Percentiles rank a stretch among this genome's conserved stretches.
Evolutionary conservation across 2,113 vertebrate genomes (phyloP).

Genomic region (Podocnemis expansa): DNA sequence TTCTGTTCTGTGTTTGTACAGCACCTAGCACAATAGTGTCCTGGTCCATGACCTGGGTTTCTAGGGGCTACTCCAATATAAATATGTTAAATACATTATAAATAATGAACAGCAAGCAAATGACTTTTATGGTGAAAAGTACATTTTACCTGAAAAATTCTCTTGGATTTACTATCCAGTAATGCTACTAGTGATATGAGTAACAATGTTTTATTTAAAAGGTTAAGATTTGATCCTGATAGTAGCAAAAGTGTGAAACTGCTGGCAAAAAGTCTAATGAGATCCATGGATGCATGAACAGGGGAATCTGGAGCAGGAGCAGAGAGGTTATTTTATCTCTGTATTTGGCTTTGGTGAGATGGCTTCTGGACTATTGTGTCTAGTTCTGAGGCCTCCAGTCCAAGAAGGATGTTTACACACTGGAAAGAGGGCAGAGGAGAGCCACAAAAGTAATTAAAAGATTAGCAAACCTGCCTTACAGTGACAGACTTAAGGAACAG

Average conservation of each 20-base stretch:
- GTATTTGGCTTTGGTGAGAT: neutral
- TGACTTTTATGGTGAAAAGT: neutral
- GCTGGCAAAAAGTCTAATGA: neutral
- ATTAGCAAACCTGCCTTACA: neutral
- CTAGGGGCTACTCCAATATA: neutral
- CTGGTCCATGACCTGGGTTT: neutral
- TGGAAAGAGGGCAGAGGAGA: neutral
- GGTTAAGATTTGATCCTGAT: neutral
- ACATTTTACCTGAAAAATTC: neutral
- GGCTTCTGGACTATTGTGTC: neutral
- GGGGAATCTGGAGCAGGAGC: neutral
- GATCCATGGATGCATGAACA: neutral
- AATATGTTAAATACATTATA: neutral
- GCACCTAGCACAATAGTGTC: fast-evolving
- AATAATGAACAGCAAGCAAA: neutral
- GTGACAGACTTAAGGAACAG: neutral
- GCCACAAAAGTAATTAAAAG: neutral
- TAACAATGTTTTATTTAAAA: neutral
- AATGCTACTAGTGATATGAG: neutral
- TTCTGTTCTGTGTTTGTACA: neutral
- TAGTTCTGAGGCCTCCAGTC: neutral
- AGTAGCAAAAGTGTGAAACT: neutral
- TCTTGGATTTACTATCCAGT: neutral
- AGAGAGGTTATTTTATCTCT: neutral
- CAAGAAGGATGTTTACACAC: neutral